Evolutionary conservation across 2,113 vertebrate species (phyloP), one percentile per base, ranked within the genome.

Genomic region (Dromaius novaehollandiae): DNA sequence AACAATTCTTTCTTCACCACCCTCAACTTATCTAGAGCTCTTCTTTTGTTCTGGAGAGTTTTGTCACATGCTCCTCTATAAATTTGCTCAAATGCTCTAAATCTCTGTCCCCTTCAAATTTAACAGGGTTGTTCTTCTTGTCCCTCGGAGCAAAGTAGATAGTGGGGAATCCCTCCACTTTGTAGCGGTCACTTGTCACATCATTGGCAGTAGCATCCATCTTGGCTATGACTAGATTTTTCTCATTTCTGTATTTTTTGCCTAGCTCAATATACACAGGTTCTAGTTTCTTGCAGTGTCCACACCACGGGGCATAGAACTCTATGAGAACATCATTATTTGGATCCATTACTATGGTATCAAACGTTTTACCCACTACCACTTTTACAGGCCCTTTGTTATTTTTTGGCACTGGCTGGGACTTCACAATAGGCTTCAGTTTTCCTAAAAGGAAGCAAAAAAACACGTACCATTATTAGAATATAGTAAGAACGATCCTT

Each of bases 231-330:
- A 99, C 98, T 30, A 99, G 95, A 69, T 98, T 98, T 94, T 99
- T 99, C 97, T 99, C 98, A 16, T 97, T 98, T 93, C 98, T 99
- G 97, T 99, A 99, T 95, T 99, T 99, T 98, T 99, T 99, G 71
- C 98, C 99, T 88, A 99, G 97, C 81, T 98, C 98, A 1, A 98
- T 89, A 68, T 99, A 99, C 26, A 99, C 97, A 0, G 99, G 99
- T 75, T 99, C 99, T 79, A 99, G 78, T 92, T 99, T 98, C 97
- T 99, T 99, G 97, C 99, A 99, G 96, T 99, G 99, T 69, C 99
- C 99, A 9, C 99, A 99, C 99, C 99, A 99, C 0, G 99, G 99
- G 0, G 99, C 99, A 4, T 99, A 99, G 96, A 99, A 99, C 97
- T 99, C 99, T 1, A 99, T 99, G 11, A 99, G 98, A 91, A 99